Evolutionary conservation across 2,113 vertebrate species (phyloP), one percentile per base, ranked within the genome.

Genomic region (Myodes glareolus): DNA sequence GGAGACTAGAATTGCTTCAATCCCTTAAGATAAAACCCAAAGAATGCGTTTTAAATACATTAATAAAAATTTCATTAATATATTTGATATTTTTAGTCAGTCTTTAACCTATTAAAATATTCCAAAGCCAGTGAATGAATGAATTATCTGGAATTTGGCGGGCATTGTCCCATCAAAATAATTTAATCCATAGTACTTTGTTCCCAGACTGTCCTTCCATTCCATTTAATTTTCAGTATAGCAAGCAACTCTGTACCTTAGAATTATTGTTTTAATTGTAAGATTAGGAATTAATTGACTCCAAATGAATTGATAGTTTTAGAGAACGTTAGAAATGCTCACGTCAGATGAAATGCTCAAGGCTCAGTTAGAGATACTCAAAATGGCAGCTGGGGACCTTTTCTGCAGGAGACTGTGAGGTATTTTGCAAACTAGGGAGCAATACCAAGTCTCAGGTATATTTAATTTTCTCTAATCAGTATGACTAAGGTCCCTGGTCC

Each of bases 11-110:
- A 94, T 87, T 86, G 77, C 27, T 96, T 96, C 72, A 87, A 36
- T 76, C 67, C 91, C 77, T 91, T 94, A 96, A 96, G 89, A 94
- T 92, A 95, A 97, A 97, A 80, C 36, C 50, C 72, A 89, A 97
- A 95, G 89, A 97, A 95, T 96, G 91, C 95, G 75, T 81, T 92
- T 96, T 97, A 68, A 95, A 80, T 88, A 84, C 89, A 97, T 96
- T 80, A 72, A 97, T 96, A 91, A 96, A 97, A 95, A 75, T 89
- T 91, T 97, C 42, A 91, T 76, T 45, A 96, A 97, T 86, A 93
- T 96, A 96, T 87, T 97, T 95, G 82, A 39, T 92, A 97, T 96
- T 97, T 97, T 97, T 97, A 96, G 95, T 94, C 63, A 82, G 88
- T 94, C 89, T 97, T 73, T 91, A 78, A 78, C 82, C 93, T 91